Evolutionary conservation across 2,888 invertebrate species (phyloP).

Genomic region (Hemistola chrysoprasaria): DNA sequence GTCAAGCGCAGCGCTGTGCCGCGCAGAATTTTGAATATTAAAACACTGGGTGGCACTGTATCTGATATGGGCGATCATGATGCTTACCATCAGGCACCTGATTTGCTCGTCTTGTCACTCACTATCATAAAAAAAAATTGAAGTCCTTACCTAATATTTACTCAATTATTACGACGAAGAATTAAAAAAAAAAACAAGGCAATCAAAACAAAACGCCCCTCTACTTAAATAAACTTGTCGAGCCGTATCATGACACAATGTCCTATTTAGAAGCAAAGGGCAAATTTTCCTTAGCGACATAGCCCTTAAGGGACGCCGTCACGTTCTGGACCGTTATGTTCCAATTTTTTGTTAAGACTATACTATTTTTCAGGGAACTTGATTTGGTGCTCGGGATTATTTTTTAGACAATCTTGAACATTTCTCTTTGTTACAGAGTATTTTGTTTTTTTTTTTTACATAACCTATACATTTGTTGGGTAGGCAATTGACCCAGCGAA

Average conservation of each 20-base stretch:
- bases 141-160: too few species aligned
- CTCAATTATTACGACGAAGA: neutral
- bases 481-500: too few species aligned
- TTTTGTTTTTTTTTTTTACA: too few species aligned
- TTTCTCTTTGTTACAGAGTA: too few species aligned
- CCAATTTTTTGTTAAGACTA: conserved; percentile 61
- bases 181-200: conserved; percentile 17
- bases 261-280: conserved; percentile 40
- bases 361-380: conserved; percentile 37
- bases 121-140: too few species aligned
- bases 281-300: conserved; percentile 29
- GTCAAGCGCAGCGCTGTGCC: too few species aligned
- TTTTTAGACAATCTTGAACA: conserved; percentile 11
- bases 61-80: too few species aligned
- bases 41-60: too few species aligned
- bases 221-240: conserved; percentile 33
- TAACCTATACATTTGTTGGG: too few species aligned
- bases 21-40: too few species aligned
- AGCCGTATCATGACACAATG: conserved; percentile 57
- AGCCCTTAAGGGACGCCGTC: conserved; percentile 50
- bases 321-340: conserved; percentile 59
- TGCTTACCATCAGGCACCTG: too few species aligned
- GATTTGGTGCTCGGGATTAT: conserved; percentile 12
- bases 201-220: conserved; percentile 26
- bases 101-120: too few species aligned